phyloP scores from a whole-genome alignment of 2,113 vertebrate species.

The Callionymus lyra region DNA sequence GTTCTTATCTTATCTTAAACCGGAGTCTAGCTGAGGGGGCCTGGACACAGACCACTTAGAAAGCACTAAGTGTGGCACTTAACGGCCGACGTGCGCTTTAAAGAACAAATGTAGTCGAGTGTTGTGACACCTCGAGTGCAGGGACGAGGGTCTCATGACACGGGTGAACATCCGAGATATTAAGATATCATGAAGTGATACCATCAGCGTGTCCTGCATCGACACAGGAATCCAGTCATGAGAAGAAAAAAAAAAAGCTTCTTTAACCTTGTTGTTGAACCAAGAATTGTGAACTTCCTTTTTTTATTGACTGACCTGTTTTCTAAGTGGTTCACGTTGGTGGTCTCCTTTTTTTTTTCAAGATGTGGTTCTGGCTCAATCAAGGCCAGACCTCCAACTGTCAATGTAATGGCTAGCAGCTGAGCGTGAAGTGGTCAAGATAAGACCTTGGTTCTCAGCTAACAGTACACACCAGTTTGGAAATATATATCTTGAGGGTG shows the following conservation, averaged over 20 bases:
- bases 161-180: constrained; percentile 17
- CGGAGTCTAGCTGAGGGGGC: constrained; percentile 23
- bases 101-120: no score
- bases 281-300: not conserved
- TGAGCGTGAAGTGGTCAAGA: no score
- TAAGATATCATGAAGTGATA: constrained; percentile 56
- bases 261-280: not conserved
- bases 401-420: no score
- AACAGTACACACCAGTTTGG: no score
- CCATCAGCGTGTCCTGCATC: constrained; percentile 54
- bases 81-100: constrained; percentile 27
- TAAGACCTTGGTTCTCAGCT: no score
- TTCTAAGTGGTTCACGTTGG: constrained; percentile 28
- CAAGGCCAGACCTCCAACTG: no score
- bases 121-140: constrained; percentile 30
- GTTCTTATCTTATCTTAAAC: constrained; percentile 50
- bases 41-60: constrained; percentile 39
- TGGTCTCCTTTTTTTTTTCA: no score
- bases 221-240: constrained; percentile 42
- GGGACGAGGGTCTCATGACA: constrained; percentile 27
- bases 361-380: no score
- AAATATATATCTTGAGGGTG: no score
- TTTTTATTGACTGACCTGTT: constrained; percentile 4
- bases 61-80: constrained; percentile 42
- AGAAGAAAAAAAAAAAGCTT: no score